Evolutionary conservation across 2,888 invertebrate genomes (phyloP).

Genomic region (Synergus japonicus): DNA sequence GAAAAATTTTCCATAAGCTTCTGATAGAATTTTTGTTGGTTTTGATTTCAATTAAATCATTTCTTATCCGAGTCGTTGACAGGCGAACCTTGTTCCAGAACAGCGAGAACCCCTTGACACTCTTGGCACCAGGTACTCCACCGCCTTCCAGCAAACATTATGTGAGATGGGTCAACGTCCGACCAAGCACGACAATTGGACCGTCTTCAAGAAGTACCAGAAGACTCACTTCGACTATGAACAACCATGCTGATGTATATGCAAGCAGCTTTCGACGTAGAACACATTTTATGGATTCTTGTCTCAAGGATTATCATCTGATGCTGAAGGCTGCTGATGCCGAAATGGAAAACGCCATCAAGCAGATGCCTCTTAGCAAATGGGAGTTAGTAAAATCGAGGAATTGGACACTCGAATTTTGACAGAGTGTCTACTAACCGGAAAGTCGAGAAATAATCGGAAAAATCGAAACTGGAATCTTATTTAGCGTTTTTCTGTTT

Average conservation of each 20-base stretch:
- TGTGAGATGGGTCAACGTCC: slow-evolving; percentile 65
- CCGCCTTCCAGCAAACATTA: slow-evolving; percentile 65
- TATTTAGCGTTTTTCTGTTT: no score
- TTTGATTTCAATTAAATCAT: not conserved
- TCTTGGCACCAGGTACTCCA: slow-evolving; percentile 59
- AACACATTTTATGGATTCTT: slow-evolving; percentile 85
- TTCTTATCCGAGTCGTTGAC: slow-evolving; percentile 48
- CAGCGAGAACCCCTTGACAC: slow-evolving; percentile 71
- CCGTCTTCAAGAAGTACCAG: slow-evolving; percentile 62
- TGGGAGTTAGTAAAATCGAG: slow-evolving; percentile 80
- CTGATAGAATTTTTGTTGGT: not conserved
- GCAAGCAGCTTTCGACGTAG: slow-evolving; percentile 73
- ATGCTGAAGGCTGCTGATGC: slow-evolving; percentile 84
- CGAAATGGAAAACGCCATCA: slow-evolving; percentile 89
- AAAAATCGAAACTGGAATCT: no score
- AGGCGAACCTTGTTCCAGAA: slow-evolving; percentile 74
- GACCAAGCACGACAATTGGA: slow-evolving; percentile 61
- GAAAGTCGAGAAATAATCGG: no score
- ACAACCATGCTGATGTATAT: slow-evolving; percentile 69
- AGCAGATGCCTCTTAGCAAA: slow-evolving; percentile 90
- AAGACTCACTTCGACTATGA: slow-evolving; percentile 64
- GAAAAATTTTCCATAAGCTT: not conserved
- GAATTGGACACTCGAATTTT: no score
- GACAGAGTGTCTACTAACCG: no score
- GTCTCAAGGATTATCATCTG: slow-evolving; percentile 82